Conservation (phyloP, 2,888 invertebrate species). For the Cybosia mesomella region DNA sequence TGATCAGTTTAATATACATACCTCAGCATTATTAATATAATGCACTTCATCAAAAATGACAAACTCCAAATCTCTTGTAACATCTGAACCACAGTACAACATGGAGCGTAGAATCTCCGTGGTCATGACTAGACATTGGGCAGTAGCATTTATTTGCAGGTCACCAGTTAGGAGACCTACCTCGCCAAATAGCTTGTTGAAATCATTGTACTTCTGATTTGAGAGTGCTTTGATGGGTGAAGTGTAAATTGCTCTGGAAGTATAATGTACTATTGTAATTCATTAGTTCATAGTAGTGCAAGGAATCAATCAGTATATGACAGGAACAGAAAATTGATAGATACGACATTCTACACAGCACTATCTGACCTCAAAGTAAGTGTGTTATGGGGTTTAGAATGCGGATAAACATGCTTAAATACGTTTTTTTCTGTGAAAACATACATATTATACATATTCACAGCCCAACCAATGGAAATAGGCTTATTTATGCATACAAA, state of each 20-base stretch:
- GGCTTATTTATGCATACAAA: no score
- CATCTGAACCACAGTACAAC: slow-evolving; percentile 97
- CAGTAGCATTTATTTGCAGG: slow-evolving; percentile 97
- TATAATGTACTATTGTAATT: neutral
- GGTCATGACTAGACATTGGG: slow-evolving; percentile 99
- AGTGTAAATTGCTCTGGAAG: slow-evolving; percentile 95
- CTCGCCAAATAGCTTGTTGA: slow-evolving; percentile 96
- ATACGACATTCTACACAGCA: no score
- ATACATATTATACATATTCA: no score
- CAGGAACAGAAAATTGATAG: no score
- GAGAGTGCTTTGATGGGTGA: slow-evolving; percentile 99
- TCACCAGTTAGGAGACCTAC: slow-evolving; percentile 98
- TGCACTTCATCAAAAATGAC: slow-evolving; percentile 99
- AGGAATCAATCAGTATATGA: no score
- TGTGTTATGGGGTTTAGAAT: no score
- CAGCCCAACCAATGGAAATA: no score
- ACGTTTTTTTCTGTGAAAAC: no score
- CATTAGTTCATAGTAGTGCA: no score
- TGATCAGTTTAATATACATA: no score
- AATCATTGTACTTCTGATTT: slow-evolving; percentile 99
- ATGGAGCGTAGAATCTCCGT: slow-evolving; percentile 99
- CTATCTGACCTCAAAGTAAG: no score
- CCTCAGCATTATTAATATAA: slow-evolving; percentile 98
- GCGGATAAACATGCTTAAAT: no score
- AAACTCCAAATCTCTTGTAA: slow-evolving; percentile 98